Evolutionary conservation across 2,797 vertebrate species (phyloP), one percentile per base, ranked within the genome.

Genomic region (Phoeniculus purpureus): DNA sequence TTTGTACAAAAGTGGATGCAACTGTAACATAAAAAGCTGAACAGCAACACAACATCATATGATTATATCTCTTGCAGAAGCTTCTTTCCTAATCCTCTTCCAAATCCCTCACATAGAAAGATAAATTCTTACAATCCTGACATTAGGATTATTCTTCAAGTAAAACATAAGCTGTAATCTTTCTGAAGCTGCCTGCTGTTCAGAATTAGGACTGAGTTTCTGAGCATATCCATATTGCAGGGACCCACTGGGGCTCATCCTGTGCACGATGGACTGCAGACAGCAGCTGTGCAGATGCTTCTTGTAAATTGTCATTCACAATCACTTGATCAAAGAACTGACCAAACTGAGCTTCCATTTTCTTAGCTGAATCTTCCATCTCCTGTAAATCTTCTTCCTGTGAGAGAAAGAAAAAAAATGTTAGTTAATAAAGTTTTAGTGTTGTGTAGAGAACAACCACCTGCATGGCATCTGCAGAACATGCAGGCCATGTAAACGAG

Each of bases 381-480:
- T 99, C 98, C 96, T 98, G 98, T 90, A 99, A 98, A 81, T 99
- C 99, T 97, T 99, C 99, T 56, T 99, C 99, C 99, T 99, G 96
- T 1, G 18, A 79, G 37, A 89, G 15, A 92, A 25, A 94, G 22
- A 79, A 43, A 43, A 43, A 43, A 43, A 43, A 13, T 43, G 40
- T 20, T 84, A 52, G 7, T 59, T 31, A 15, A n/a, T 45, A 48
- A 87, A 90, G 47, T 6, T 60, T 21, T 16, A 87, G 12, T 21
- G 21, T 20, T 64, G 29, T 20, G 15, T 25, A 54, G 40, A 79
- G 31, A 77, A 81, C 23, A 19, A 43, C 43, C 13, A 31, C 26
- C 48, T 65, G 50, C 27, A n/a, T 6, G 31, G 43, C 59, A 76
- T 29, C 65, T 61, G 51, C 45, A 52, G n/a, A 52, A 90, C 58